Percentiles rank a stretch among this genome's conserved stretches.
These are phyloP conservation scores for Sisor rabdophorus DNA, from an alignment of 2,113 vertebrate genomes.

Conservation along the genomic window DNA sequence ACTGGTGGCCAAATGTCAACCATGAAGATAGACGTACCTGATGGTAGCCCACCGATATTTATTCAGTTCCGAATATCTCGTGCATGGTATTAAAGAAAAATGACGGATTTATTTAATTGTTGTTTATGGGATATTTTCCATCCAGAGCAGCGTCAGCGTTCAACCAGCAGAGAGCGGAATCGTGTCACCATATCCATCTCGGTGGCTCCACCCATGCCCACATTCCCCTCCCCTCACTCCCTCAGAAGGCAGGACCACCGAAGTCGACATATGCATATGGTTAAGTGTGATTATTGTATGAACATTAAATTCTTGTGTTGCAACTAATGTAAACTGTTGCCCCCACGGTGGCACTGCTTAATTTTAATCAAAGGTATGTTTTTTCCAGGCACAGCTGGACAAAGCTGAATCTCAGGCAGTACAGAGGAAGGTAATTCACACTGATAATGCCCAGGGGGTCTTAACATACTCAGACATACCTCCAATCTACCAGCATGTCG, in stretches of 20 bases:
- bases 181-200: constrained; percentile 77
- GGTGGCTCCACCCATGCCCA: constrained; percentile 83
- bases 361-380: constrained; percentile 4
- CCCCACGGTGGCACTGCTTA: background rate
- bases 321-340: no score
- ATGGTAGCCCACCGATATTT: background rate
- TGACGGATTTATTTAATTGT: background rate
- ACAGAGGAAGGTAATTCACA: constrained; percentile 63
- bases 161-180: constrained; percentile 79
- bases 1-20: background rate
- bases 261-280: constrained; percentile 78
- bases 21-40: background rate
- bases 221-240: constrained; percentile 80
- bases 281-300: constrained; percentile 61
- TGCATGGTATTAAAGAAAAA: background rate
- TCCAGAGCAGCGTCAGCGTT: constrained; percentile 70
- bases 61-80: background rate
- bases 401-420: constrained; percentile 65
- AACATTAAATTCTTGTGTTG: background rate
- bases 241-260: constrained; percentile 80
- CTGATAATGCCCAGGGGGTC: background rate
- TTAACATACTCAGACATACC: background rate
- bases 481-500: background rate
- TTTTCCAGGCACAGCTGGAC: constrained; percentile 63
- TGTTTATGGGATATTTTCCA: background rate